Conservation (phyloP, 1,140 invertebrate species). For the Drosophila aff. region DNA sequence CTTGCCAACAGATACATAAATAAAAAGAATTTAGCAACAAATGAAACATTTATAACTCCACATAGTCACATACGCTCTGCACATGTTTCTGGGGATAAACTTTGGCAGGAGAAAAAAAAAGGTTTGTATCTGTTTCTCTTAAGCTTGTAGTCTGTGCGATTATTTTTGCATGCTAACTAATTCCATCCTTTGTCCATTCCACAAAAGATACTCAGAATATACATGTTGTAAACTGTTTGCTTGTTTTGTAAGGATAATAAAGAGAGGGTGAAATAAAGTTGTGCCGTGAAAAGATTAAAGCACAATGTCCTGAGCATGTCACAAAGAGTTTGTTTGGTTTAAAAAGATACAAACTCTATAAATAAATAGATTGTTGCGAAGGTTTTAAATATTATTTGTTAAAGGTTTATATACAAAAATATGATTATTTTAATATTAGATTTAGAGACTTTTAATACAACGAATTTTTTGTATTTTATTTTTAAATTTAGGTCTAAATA, state of each 20-base stretch:
- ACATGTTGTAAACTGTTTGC: slow-evolving; percentile 10
- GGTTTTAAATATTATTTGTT: not conserved
- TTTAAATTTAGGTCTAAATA: not conserved
- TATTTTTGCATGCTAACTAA: slow-evolving; percentile 48
- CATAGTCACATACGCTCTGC: slow-evolving; percentile 11
- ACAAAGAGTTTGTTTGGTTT: not conserved
- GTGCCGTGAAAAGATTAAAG: slow-evolving; percentile 13
- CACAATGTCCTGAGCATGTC: slow-evolving; percentile 6
- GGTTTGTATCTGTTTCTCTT: slow-evolving; percentile 7
- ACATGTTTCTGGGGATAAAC: slow-evolving; percentile 30
- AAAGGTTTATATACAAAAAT: not conserved
- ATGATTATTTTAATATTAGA: not conserved
- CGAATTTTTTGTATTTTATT: not conserved
- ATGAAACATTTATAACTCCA: slow-evolving; percentile 14
- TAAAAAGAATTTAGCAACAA: slow-evolving; percentile 18
- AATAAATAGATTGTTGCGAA: not conserved
- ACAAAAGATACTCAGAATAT: slow-evolving; percentile 26
- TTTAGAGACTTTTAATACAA: not conserved
- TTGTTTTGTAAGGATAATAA: not conserved
- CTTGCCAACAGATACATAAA: slow-evolving; percentile 11
- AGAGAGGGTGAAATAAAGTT: slow-evolving; percentile 8
- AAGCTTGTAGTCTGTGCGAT: slow-evolving; percentile 21
- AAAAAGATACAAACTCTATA: not conserved
- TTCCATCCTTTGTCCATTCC: slow-evolving; percentile 25
- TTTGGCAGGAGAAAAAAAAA: slow-evolving; percentile 24